phyloP scores from a whole-genome alignment of 2,113 vertebrate species.

The Neogobius melanostomus region DNA sequence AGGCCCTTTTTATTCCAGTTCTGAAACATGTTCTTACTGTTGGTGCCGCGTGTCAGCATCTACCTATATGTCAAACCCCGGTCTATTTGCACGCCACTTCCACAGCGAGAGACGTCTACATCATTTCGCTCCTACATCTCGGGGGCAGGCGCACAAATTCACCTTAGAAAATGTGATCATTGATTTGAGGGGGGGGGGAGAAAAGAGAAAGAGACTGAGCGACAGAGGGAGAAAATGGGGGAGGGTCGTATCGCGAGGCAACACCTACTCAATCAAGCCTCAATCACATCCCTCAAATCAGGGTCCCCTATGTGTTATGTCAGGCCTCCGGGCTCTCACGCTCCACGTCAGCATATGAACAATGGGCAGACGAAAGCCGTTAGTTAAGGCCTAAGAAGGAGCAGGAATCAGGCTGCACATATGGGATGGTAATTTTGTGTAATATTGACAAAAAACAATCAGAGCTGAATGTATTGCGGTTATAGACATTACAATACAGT shows the following conservation, averaged over 20 bases:
- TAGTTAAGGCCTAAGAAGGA: slow-evolving; percentile 12
- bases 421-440: neutral
- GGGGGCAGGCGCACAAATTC: slow-evolving; percentile 35
- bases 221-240: neutral
- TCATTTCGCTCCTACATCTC: slow-evolving; percentile 19
- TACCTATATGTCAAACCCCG: slow-evolving; percentile 16
- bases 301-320: slow-evolving; percentile 15
- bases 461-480: too few relatives aligned
- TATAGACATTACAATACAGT: neutral
- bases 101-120: slow-evolving; percentile 16
- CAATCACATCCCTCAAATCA: slow-evolving; percentile 53
- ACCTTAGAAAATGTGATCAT: slow-evolving; percentile 37
- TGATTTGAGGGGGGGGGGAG: slow-evolving; percentile 15
- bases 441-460: neutral
- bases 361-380: slow-evolving; percentile 12
- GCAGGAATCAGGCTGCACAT: neutral
- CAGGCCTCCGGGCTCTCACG: slow-evolving; percentile 23
- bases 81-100: slow-evolving; percentile 6
- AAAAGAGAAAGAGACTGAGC: too few relatives aligned
- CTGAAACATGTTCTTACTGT: neutral
- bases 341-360: slow-evolving; percentile 18
- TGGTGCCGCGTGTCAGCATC: neutral
- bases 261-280: slow-evolving; percentile 55
- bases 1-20: neutral
- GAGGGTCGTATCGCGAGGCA: slow-evolving; percentile 14